phyloP scores from a whole-genome alignment of 1,140 invertebrate genomes.

The Hypsibius dujardini region DNA sequence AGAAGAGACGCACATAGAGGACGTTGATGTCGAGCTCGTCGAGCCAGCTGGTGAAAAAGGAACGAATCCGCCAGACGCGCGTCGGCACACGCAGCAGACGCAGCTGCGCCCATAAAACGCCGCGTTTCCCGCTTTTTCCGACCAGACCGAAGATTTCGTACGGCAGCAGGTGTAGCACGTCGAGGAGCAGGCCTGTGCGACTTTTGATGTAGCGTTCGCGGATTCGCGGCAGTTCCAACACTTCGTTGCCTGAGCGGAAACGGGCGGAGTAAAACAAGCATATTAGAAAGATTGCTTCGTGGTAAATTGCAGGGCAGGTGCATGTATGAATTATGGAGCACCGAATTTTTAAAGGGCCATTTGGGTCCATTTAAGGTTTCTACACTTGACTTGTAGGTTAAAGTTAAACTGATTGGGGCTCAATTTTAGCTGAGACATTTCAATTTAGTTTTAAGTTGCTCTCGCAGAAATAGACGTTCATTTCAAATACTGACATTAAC shows the following conservation, averaged over 20 bases:
- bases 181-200: neutral
- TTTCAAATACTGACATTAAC: too few relatives aligned
- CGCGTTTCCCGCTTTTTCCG: neutral
- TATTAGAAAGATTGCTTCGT: neutral
- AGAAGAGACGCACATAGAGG: neutral
- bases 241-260: neutral
- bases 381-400: neutral
- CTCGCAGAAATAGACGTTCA: too few relatives aligned
- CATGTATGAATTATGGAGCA: too few relatives aligned
- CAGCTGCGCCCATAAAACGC: neutral
- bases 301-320: too few relatives aligned
- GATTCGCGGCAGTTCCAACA: neutral
- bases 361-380: too few relatives aligned
- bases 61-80: neutral
- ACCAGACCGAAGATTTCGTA: neutral
- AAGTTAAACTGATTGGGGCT: neutral
- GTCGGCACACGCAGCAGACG: neutral
- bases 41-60: neutral
- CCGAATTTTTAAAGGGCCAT: too few relatives aligned
- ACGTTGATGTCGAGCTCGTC: conserved; percentile 1
- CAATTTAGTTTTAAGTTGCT: neutral
- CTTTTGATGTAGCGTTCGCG: neutral
- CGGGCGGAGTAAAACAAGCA: neutral
- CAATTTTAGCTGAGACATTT: neutral
- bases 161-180: neutral